phyloP scores from a whole-genome alignment of 2,113 vertebrate genomes.

The Charina bottae region DNA sequence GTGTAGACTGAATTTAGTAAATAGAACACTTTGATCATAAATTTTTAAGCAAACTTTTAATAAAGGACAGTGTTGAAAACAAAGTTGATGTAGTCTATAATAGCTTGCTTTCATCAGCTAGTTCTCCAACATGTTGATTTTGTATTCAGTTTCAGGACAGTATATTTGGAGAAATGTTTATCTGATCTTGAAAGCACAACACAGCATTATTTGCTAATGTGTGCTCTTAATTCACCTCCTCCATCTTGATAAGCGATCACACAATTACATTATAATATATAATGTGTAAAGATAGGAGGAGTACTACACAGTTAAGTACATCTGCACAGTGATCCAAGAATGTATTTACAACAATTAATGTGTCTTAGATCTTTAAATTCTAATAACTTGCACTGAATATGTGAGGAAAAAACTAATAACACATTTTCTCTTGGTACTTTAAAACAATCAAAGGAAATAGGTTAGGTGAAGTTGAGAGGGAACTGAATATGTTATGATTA shows the following conservation, averaged over 20 bases:
- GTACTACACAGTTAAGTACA: neutral
- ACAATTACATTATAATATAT: neutral
- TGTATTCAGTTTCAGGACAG: neutral
- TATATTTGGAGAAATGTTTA: neutral
- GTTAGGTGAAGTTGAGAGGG: neutral
- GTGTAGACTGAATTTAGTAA: neutral
- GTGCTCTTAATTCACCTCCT: neutral
- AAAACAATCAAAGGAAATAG: neutral
- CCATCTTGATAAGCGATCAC: neutral
- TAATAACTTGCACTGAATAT: neutral
- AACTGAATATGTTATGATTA: neutral
- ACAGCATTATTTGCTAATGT: neutral
- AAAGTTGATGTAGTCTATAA: neutral
- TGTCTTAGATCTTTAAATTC: neutral
- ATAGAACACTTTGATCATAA: neutral
- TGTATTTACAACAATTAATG: neutral
- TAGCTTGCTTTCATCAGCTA: too few species aligned
- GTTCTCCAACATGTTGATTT: neutral
- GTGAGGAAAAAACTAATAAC: neutral
- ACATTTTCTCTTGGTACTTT: too few species aligned
- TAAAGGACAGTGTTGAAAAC: neutral
- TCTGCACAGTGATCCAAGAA: neutral
- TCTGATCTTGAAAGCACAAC: neutral
- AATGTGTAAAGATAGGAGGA: neutral
- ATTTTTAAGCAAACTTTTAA: neutral